Evolutionary conservation across 1,140 invertebrate genomes (phyloP), one percentile per base, ranked within the genome.

Genomic region (Drepana arcuata): DNA sequence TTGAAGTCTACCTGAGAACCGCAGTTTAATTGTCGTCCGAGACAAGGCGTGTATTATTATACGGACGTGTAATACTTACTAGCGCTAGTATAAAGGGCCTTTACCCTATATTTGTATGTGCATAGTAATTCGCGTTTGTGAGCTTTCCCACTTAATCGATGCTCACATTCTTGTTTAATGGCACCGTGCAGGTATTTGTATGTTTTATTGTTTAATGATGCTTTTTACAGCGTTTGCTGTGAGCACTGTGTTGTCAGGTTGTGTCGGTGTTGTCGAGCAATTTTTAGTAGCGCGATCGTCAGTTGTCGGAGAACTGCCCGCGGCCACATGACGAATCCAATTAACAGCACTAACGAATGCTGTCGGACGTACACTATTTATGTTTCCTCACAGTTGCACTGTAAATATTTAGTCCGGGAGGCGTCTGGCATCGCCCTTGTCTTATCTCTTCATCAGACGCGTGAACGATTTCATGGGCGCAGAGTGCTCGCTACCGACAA

Each of bases 351-450:
- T 69, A 71, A 73, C 65, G 64, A 72, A 70, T 60, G 36, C 58
- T 66, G 67, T 75, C 74, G 50, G 69, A 61, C 58, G 58, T 51
- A 39, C 42, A 61, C 60, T 77, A 77, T 80, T 80, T 80, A 80
- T 71, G 70, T 77, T 73, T 69, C 72, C 70, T 61, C 48, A 48
- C 62, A 69, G 63, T 68, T 59, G 39, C 58, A 69, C 61, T 71
- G 75, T 80, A 80, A 80, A 80, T 75, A 21, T 79, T 77, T 74
- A 74, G 63, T 54, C 61, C 58, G 53, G 64, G 51, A 64, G 56
- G 69, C 60, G 69, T 75, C 70, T 77, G 69, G 70, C 57, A 59
- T 45, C 50, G 62, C 56, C 60, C 61, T 68, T 61, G 52, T 63
- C 63, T 79, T 79, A 79, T 79, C 71, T 72, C 59, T 52, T 44